Conservation (phyloP, 2,888 invertebrate species). For the Lymantria monacha region DNA sequence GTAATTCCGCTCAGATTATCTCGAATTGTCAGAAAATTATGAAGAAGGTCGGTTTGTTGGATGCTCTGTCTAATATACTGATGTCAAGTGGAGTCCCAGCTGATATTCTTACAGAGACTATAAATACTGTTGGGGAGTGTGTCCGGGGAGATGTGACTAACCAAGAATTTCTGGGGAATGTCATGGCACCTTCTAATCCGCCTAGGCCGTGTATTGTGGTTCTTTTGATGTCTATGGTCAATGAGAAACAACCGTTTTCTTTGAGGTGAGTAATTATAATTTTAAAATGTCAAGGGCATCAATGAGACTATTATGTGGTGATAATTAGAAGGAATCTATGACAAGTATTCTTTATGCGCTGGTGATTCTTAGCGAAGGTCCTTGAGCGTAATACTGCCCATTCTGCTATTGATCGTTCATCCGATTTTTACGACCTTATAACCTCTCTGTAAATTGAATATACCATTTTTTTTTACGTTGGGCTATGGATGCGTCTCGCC, state of each 20-base stretch:
- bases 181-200: constrained; percentile 96
- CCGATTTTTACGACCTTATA: too few species aligned
- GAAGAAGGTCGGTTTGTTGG: constrained; percentile 87
- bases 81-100: constrained; percentile 98
- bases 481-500: too few species aligned
- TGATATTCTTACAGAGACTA: constrained; percentile 97
- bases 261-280: constrained; percentile 57
- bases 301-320: too few species aligned
- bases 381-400: too few species aligned
- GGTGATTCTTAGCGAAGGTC: too few species aligned
- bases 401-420: too few species aligned
- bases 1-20: constrained; percentile 92
- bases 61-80: constrained; percentile 90
- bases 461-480: too few species aligned
- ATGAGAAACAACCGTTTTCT: constrained; percentile 96
- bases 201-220: constrained; percentile 97
- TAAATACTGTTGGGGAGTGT: constrained; percentile 96
- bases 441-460: too few species aligned
- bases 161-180: constrained; percentile 94
- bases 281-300: not conserved
- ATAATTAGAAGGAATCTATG: too few species aligned
- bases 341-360: too few species aligned
- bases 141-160: constrained; percentile 94
- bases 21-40: constrained; percentile 94
- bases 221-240: constrained; percentile 98